A percentile compares a stretch with the other conserved stretches of the same genome.
Evolutionary conservation across 2,113 vertebrate genomes (phyloP).

Genomic region (Dicentrarchus labrax): DNA sequence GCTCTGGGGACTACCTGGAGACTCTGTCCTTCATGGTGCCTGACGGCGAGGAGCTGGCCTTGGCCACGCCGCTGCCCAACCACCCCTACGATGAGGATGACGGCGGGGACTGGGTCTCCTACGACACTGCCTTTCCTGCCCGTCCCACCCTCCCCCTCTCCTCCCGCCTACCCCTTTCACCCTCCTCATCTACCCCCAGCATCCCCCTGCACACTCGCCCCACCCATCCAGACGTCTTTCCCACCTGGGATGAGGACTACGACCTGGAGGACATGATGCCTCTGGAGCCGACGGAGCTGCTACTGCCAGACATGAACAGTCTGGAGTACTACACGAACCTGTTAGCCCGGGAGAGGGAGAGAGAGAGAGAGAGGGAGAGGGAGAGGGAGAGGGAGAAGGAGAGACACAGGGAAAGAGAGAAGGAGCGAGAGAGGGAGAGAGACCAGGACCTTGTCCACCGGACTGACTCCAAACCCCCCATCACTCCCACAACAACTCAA

Average conservation of each 20-base stretch:
- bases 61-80: constrained; percentile 76
- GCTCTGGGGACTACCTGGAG: constrained; percentile 90
- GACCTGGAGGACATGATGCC: constrained; percentile 82
- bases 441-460: not conserved
- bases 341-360: constrained; percentile 72
- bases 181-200: constrained; percentile 71
- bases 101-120: constrained; percentile 62
- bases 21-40: constrained; percentile 84
- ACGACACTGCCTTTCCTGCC: constrained; percentile 77
- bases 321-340: constrained; percentile 86
- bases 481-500: constrained; percentile 60
- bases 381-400: constrained; percentile 61
- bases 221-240: constrained; percentile 57
- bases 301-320: constrained; percentile 88
- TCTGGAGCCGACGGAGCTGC: constrained; percentile 84
- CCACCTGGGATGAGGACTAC: constrained; percentile 77
- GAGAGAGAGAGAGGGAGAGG: constrained; percentile 27
- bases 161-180: constrained; percentile 68
- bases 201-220: constrained; percentile 59
- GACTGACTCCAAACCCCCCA: constrained; percentile 26
- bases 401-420: not conserved
- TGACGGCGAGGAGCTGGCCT: constrained; percentile 81
- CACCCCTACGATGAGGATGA: constrained; percentile 81
- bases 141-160: constrained; percentile 73
- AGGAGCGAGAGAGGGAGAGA: not conserved